Evolutionary conservation across 1,140 invertebrate species (phyloP).

Genomic region (Spodoptera frugiperda): DNA sequence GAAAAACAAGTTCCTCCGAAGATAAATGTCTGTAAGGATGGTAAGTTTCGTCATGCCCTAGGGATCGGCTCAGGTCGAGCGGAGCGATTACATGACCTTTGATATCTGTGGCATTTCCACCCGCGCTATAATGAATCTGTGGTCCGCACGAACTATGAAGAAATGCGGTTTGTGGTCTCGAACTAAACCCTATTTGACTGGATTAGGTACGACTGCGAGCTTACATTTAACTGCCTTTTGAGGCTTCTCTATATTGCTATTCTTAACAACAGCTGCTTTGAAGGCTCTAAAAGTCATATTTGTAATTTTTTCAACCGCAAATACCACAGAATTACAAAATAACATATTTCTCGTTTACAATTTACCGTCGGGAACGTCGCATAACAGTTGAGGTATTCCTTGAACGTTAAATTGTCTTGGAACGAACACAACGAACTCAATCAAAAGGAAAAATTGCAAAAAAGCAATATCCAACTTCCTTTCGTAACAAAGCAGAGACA

Average conservation of each 20-base stretch:
- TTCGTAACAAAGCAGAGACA: slow-evolving; percentile 40
- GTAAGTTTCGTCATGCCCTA: slow-evolving; percentile 44
- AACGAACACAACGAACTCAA: slow-evolving; percentile 29
- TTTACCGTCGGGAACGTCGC: slow-evolving; percentile 1
- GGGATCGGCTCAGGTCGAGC: slow-evolving; percentile 46
- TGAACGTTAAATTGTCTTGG: slow-evolving; percentile 37
- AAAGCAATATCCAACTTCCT: slow-evolving; percentile 44
- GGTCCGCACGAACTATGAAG: slow-evolving; percentile 46
- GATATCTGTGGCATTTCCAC: slow-evolving; percentile 45
- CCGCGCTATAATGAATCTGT: slow-evolving; percentile 45
- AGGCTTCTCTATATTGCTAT: slow-evolving; percentile 7
- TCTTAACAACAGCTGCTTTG: slow-evolving; percentile 15
- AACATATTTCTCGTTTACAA: slow-evolving; percentile 23
- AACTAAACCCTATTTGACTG: slow-evolving; percentile 45
- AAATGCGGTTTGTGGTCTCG: slow-evolving; percentile 47
- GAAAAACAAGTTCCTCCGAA: slow-evolving; percentile 23
- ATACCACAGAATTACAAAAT: slow-evolving; percentile 23
- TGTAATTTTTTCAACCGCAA: slow-evolving; percentile 25
- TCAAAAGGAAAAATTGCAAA: slow-evolving; percentile 43
- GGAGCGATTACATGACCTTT: slow-evolving; percentile 50
- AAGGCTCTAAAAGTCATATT: slow-evolving; percentile 20
- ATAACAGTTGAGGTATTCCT: slow-evolving; percentile 23
- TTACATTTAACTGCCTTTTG: slow-evolving; percentile 36
- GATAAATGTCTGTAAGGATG: slow-evolving; percentile 37
- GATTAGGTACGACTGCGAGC: slow-evolving; percentile 37